Base-by-base conservation (phyloP, 2,888 invertebrate genomes). In the Drosophila seclusa region DNA sequence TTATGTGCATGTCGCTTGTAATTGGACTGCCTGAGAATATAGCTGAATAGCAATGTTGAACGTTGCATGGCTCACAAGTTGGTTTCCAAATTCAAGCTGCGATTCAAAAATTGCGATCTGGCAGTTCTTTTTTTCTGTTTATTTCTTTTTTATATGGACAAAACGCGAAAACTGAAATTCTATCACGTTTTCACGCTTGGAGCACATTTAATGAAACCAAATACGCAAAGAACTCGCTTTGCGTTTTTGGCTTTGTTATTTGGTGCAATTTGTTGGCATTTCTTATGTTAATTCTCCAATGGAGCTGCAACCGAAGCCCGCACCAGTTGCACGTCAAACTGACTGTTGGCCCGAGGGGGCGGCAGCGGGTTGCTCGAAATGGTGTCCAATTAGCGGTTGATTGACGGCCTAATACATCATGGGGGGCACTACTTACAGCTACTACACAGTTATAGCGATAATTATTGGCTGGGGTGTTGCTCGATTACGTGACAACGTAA, bases 181-280 rank as follows among this genome's bases (percentile, higher is more conserved):
- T 81, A 76, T 82, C 86, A 87, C 90, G 86, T 87, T 87, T 87
- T 87, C 90, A 87, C 90, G 86, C 88, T 84, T 89, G 48, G 53
- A 77, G 68, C 60, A 65, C 72, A 80, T 76, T 78, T 82, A 89
- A 87, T 84, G 87, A 83, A 87, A 79, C 84, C 75, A 58, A 75
- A 76, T 64, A 73, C 69, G 59, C 60, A 7, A 62, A 57, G 74
- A 66, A 71, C 66, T 75, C 48, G 74, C 66, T 63, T 72, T 72
- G 50, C 34, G 29, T 61, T 80, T 86, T 80, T 77, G 73, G 75
- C 69, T 71, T 89, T 82, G 85, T 78, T 89, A 84, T 89, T 89
- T 84, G 89, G 85, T 83, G 82, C 86, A 82, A 87, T 82, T 89
- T 89, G 83, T 85, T 72, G 76, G 72, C 76, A 70, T 72, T 78